Evolutionary conservation across 30 jellyfish, hydroid and myxozoan species (phyloP), one percentile per base, ranked within the genome.

Genomic region (Morbakka virulenta): DNA sequence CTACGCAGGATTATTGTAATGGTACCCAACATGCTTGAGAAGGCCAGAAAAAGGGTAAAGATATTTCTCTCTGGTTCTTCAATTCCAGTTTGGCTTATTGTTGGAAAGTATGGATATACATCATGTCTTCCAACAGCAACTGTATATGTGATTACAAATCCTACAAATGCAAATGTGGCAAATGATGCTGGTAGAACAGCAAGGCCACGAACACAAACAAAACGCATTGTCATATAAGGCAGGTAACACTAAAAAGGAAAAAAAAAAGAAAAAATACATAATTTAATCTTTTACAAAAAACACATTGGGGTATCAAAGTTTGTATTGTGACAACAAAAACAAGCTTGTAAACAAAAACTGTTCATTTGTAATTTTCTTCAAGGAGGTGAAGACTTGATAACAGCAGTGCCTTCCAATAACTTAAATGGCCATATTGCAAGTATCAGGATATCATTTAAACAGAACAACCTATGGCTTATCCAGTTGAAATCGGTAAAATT

Each of bases 81-180:
- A 49, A 81, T 87, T 12, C 97, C 97, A 24, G 97, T 89, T 76
- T 89, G 90, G 47, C 97, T 89, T 66, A 89, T 89, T 4, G 95
- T 89, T 72, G 97, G 97, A 22, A 89, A 75, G 32, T 48, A 52
- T 31, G 97, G 94, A 48, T 83, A 64, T 0, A 89, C 93, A 76
- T 89, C 89, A 20, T 63, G 70, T 20, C 77, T 50, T 30, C 89
- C 32, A 28, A 89, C 97, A 32, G 97, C 85, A 0, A 89, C 48
- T 0, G 64, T 67, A 69, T 89, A 89, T 1, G 97, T 82, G 32
- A 86, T 82, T 30, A 89, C 77, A 35, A 83, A 80, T 35, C 95
- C 52, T 28, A 89, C 11, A 1, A 70, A 0, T 28, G 80, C 82
- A 4, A 70, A 77, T 12, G 47, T 73, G 9, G 87, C 57, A 84